Conservation (phyloP, 2,113 vertebrate genomes). For the Ammodytes marinus region DNA sequence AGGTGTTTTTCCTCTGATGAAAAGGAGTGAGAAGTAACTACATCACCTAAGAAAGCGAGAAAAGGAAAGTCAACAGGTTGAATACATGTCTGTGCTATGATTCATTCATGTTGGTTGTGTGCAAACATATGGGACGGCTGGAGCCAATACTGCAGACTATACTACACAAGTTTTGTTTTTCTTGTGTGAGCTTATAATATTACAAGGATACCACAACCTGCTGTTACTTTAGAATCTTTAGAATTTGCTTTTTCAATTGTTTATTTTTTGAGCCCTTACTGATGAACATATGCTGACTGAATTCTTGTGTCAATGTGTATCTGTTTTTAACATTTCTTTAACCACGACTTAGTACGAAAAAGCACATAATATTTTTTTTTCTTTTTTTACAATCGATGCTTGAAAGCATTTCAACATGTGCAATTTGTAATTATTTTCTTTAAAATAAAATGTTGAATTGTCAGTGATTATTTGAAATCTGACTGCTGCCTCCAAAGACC, state of each 20-base stretch:
- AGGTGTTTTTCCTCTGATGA: constrained; percentile 61
- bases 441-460: constrained; percentile 6
- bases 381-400: background rate
- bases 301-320: constrained; percentile 11
- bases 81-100: constrained; percentile 51
- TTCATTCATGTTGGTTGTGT: constrained; percentile 58
- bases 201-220: constrained; percentile 30
- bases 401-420: background rate
- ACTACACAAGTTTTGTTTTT: constrained; percentile 60
- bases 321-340: constrained; percentile 3
- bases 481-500: background rate
- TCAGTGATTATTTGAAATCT: background rate
- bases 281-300: constrained; percentile 25
- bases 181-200: constrained; percentile 53
- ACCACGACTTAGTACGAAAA: background rate
- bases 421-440: background rate
- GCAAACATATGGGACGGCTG: constrained; percentile 59
- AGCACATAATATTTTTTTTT: background rate
- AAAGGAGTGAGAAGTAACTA: constrained; percentile 46
- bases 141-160: constrained; percentile 53
- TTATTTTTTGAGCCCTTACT: background rate
- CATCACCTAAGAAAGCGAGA: constrained; percentile 42
- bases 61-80: constrained; percentile 43
- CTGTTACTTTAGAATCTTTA: constrained; percentile 53
- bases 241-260: background rate